Evolutionary conservation across 2,888 invertebrate species (phyloP).

Genomic region (Muscina levida): DNA sequence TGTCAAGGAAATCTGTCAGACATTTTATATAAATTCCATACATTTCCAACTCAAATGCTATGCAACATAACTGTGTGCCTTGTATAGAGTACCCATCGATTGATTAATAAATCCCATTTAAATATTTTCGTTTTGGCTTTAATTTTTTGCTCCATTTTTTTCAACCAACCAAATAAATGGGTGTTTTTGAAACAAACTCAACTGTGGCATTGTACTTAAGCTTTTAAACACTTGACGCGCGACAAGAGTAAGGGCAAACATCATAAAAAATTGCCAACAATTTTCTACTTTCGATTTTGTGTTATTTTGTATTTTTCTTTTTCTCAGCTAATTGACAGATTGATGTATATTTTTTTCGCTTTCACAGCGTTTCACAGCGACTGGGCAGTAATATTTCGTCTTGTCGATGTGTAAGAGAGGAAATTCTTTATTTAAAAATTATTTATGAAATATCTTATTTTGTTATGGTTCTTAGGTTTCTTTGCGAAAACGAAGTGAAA

Average conservation of each 20-base stretch:
- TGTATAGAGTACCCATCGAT: neutral
- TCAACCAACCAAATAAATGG: too few relatives aligned
- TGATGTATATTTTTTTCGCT: conserved; percentile 50
- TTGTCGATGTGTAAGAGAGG: neutral
- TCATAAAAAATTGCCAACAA: conserved; percentile 30
- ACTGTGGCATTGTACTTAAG: conserved; percentile 23
- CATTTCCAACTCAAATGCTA: too few relatives aligned
- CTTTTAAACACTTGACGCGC: conserved; percentile 54
- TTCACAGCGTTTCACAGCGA: neutral
- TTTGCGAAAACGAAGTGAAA: conserved; percentile 21
- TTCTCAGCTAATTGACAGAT: conserved; percentile 58
- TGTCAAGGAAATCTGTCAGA: too few relatives aligned
- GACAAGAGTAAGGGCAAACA: too few relatives aligned
- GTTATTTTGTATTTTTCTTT: conserved; percentile 13
- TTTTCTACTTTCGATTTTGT: conserved; percentile 25
- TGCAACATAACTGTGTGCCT: too few relatives aligned
- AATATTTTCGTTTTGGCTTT: conserved; percentile 1
- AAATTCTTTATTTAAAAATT: conserved; percentile 43
- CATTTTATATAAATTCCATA: too few relatives aligned
- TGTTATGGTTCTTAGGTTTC: neutral
- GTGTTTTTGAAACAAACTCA: neutral
- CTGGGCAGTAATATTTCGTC: too few relatives aligned
- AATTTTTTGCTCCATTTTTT: too few relatives aligned
- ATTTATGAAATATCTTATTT: conserved; percentile 27
- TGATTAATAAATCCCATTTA: neutral